These are phyloP conservation scores for Dryobotodes eremita DNA, from an alignment of 2,888 invertebrate species.

Conservation along the genomic window DNA sequence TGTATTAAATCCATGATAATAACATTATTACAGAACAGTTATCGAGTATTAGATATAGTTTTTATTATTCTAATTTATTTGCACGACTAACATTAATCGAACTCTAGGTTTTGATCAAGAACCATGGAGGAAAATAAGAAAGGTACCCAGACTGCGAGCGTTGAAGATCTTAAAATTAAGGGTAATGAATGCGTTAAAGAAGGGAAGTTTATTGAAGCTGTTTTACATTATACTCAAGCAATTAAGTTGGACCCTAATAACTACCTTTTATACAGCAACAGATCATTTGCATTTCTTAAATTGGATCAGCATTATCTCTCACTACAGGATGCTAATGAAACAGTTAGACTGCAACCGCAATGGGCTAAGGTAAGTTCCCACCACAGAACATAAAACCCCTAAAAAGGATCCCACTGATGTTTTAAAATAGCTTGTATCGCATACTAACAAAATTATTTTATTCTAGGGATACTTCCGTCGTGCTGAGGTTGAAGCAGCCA, in stretches of 20 bases:
- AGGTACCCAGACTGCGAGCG: constrained; percentile 73
- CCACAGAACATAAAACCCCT: too few relatives aligned
- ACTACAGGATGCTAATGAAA: constrained; percentile 94
- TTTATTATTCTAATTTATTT: constrained; percentile 9
- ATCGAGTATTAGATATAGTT: not conserved
- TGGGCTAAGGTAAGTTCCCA: constrained; percentile 93
- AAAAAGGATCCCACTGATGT: not conserved
- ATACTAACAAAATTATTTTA: constrained; percentile 7
- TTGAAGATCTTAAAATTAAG: constrained; percentile 92
- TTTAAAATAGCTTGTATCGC: not conserved
- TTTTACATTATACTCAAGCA: constrained; percentile 95
- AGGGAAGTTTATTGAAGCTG: constrained; percentile 94
- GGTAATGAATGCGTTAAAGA: constrained; percentile 95
- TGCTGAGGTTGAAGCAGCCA: constrained; percentile 93
- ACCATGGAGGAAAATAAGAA: constrained; percentile 84
- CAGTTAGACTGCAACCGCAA: constrained; percentile 93
- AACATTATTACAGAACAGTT: not conserved
- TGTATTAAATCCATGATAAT: constrained; percentile 1
- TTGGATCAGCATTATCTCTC: constrained; percentile 94
- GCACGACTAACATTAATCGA: not conserved
- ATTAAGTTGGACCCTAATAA: constrained; percentile 94
- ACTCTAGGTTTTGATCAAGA: constrained; percentile 4
- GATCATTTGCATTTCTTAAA: constrained; percentile 95
- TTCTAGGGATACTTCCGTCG: constrained; percentile 93
- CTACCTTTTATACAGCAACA: constrained; percentile 94